Evolutionary conservation across 2,888 invertebrate genomes (phyloP).

Genomic region (Cataglyphis rosenhaueri): DNA sequence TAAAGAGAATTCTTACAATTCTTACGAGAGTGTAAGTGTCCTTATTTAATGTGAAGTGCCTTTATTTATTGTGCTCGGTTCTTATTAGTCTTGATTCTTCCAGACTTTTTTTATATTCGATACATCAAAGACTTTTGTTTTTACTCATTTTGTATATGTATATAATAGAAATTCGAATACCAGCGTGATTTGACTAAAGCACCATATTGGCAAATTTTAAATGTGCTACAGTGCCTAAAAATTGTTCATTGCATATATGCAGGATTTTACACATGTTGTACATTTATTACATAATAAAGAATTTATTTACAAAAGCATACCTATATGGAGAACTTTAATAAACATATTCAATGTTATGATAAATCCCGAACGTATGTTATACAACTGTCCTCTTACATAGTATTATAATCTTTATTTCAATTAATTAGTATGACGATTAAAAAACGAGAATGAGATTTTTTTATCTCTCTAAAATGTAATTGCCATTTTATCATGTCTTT

Average conservation of each 20-base stretch:
- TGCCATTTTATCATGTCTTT: neutral
- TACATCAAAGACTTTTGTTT: neutral
- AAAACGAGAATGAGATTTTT: neutral
- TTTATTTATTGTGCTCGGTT: too few relatives aligned
- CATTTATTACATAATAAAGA: conserved; percentile 47
- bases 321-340: neutral
- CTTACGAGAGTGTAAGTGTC: too few relatives aligned
- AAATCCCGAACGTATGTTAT: neutral
- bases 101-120: too few relatives aligned
- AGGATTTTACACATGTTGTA: conserved; percentile 47
- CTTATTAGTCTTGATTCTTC: too few relatives aligned
- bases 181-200: neutral
- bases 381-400: neutral
- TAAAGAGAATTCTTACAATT: too few relatives aligned
- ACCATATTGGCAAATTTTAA: conserved; percentile 6
- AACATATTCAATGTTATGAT: neutral
- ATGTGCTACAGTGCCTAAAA: conserved; percentile 7
- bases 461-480: neutral
- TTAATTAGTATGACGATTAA: neutral
- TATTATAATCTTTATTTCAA: neutral
- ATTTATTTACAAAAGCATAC: conserved; percentile 37
- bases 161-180: conserved; percentile 3
- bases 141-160: neutral
- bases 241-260: conserved; percentile 14
- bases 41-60: too few relatives aligned